These are phyloP conservation scores for Delphinus delphis DNA, from an alignment of 2,113 vertebrate species.

Conservation along the genomic window DNA sequence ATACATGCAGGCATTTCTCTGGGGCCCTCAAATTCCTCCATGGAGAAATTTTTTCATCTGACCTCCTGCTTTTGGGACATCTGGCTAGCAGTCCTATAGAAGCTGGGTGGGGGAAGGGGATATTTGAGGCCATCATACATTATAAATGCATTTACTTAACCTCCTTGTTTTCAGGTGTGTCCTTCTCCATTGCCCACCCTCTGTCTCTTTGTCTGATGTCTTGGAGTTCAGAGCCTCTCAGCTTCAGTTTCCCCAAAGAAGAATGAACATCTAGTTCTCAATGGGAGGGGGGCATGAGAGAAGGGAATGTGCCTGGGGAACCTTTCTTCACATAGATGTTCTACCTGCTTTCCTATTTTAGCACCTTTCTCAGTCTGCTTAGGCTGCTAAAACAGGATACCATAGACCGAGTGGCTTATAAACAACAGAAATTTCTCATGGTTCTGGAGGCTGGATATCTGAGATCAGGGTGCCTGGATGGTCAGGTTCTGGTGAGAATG, in stretches of 20 bases:
- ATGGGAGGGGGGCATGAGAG: neutral
- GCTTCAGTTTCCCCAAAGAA: neutral
- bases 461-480: neutral
- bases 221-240: neutral
- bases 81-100: neutral
- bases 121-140: neutral
- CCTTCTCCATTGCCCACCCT: neutral
- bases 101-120: neutral
- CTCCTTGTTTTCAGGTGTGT: neutral
- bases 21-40: neutral
- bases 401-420: neutral
- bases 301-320: neutral
- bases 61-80: neutral
- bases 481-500: neutral
- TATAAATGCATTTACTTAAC: neutral
- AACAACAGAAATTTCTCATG: neutral
- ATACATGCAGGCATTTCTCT: neutral
- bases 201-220: neutral
- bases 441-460: neutral
- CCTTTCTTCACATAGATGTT: neutral
- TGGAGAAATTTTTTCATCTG: neutral
- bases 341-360: neutral
- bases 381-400: neutral
- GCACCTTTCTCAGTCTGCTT: neutral
- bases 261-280: neutral